Evolutionary conservation across 2,113 vertebrate species (phyloP), one percentile per base, ranked within the genome.

Genomic region (Alexandromys fortis): DNA sequence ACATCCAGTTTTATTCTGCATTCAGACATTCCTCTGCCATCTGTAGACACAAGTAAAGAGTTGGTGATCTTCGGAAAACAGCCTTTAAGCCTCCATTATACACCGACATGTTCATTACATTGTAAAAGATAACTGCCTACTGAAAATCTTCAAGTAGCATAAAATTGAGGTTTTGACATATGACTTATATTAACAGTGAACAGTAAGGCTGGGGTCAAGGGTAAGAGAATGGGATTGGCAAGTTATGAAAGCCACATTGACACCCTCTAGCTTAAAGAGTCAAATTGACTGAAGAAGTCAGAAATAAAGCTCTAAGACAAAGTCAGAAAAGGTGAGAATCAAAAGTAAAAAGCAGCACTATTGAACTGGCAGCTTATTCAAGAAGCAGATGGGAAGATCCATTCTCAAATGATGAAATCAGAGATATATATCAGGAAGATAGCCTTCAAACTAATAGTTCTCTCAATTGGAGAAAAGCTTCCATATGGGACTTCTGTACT

Each of bases 111-210:
- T n/a, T 95, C 42, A 72, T 33, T 65, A 49, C 24, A 89, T 89
- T 86, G 78, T 30, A 81, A 77, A 96, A 94, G 42, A 47, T 70
- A 92, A 96, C 21, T 89, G 9, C 8, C 63, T 89, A 72, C 17
- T 89, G 28, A 91, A 94, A 65, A 65, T 92, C 24, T 94, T 97
- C 55, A 94, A 92, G 65, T 90, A 94, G 91, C 91, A 86, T 67
- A 45, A 28, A 83, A 93, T n/a, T 49, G 17, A 70, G 30, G 38
- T 49, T 91, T 75, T 65, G 28, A 85, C 93, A 87, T 73, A 75
- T 75, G 12, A 67, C 83, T 77, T 93, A 90, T 78, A 93, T 49
- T 86, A 93, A 67, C 10, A 83, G 21, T 90, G 38, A 94, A 93
- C 38, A 16, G 3, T 90, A 65, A 95, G 35, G 10, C 5, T 63